Evolutionary conservation across 2,888 invertebrate genomes (phyloP).

Genomic region (Ditula angustiorana): DNA sequence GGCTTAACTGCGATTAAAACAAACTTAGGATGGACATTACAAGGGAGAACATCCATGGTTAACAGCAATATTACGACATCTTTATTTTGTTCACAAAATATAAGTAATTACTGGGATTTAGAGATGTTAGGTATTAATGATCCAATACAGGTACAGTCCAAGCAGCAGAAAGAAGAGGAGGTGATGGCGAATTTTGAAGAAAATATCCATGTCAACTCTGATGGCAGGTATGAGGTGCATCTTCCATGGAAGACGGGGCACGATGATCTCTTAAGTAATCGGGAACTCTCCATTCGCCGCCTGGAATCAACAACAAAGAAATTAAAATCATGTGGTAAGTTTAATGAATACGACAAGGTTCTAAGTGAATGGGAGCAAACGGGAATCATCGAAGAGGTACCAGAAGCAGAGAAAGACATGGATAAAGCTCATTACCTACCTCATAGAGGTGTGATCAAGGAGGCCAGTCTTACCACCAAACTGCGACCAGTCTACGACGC

Average conservation of each 20-base stretch:
- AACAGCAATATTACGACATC: background rate
- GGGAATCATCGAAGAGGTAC: conserved; percentile 5
- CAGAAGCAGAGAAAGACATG: background rate
- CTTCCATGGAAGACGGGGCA: conserved; percentile 13
- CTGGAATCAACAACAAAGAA: conserved; percentile 21
- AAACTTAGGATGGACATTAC: conserved; percentile 14
- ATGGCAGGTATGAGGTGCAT: conserved; percentile 27
- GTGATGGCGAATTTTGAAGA: conserved; percentile 1
- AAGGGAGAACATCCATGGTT: background rate
- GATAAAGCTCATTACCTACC: conserved; percentile 29
- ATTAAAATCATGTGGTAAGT: conserved; percentile 8
- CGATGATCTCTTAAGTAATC: conserved; percentile 16
- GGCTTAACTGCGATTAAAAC: conserved; percentile 15
- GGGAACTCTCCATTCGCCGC: background rate
- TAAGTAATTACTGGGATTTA: conserved; percentile 14
- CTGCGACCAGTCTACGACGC: conserved; percentile 26
- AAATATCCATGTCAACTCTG: background rate
- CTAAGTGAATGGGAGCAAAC: conserved; percentile 9
- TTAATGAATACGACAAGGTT: conserved; percentile 19
- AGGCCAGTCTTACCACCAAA: conserved; percentile 29
- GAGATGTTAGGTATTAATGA: conserved; percentile 24
- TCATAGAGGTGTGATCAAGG: conserved; percentile 29
- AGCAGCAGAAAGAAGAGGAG: background rate
- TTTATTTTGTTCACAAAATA: conserved; percentile 1
- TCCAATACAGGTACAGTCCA: background rate